Percentiles rank a stretch among this genome's conserved stretches.
These are phyloP conservation scores for Drosophila teissieri DNA, from an alignment of 1,140 invertebrate species.

Conservation along the genomic window DNA sequence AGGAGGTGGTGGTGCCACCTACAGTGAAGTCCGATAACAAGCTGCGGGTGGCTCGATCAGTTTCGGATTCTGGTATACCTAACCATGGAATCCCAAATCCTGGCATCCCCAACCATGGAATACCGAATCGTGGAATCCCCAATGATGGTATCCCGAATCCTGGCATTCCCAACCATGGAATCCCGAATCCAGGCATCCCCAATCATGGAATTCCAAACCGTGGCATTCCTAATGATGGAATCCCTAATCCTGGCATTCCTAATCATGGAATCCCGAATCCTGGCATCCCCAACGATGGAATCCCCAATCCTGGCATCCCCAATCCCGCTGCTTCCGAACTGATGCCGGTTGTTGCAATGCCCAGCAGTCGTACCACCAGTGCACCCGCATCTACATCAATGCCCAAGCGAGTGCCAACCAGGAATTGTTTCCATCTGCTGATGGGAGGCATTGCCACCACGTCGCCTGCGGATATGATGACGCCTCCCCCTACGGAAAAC, in stretches of 20 bases:
- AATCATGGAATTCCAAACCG: constrained; percentile 32
- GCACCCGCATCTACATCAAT: constrained; percentile 7
- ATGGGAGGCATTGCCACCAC: constrained; percentile 23
- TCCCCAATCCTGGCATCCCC: constrained; percentile 43
- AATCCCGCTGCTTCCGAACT: constrained; percentile 47
- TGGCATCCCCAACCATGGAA: constrained; percentile 32
- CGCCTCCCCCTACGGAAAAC: constrained; percentile 14
- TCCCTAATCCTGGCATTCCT: constrained; percentile 35
- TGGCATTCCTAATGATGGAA: constrained; percentile 31
- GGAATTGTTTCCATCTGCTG: constrained; percentile 58
- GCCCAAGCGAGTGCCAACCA: constrained; percentile 32
- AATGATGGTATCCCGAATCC: constrained; percentile 35
- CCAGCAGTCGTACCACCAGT: constrained; percentile 21
- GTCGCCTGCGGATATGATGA: constrained; percentile 12
- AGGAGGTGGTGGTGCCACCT: constrained; percentile 53
- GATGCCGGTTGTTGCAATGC: constrained; percentile 23
- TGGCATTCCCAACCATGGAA: constrained; percentile 21
- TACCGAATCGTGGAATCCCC: constrained; percentile 27
- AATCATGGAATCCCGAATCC: constrained; percentile 25
- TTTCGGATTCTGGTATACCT: constrained; percentile 24
- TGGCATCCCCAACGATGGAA: constrained; percentile 29
- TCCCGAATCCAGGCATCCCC: constrained; percentile 24
- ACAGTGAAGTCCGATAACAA: constrained; percentile 26
- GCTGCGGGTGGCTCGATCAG: constrained; percentile 39
- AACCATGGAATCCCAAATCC: constrained; percentile 39